These are phyloP conservation scores for Pherbina coryleti DNA, from an alignment of 2,888 invertebrate genomes.

Conservation along the genomic window DNA sequence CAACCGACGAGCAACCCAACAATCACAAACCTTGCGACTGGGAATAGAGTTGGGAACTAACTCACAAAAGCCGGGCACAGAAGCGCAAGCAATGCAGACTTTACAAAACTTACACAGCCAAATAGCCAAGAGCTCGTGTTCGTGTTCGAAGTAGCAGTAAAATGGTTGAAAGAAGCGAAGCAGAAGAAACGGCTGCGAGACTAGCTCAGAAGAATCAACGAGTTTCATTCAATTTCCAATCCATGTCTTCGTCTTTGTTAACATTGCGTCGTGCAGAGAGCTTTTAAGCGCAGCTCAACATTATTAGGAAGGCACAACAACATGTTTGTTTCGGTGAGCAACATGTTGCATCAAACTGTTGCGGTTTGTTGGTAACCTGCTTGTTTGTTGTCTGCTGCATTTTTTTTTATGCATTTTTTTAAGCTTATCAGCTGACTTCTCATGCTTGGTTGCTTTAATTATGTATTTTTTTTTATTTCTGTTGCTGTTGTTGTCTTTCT, in stretches of 20 bases:
- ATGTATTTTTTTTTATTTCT: background rate
- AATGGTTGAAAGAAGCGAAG: background rate
- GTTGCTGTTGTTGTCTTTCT: background rate
- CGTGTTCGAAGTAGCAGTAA: background rate
- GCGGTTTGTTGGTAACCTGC: background rate
- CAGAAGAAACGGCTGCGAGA: background rate
- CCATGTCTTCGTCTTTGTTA: no score
- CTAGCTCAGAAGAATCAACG: background rate
- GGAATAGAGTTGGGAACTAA: conserved; percentile 19
- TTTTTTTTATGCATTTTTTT: background rate
- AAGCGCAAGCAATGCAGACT: background rate
- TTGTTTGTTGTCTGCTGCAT: background rate
- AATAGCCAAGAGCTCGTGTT: background rate
- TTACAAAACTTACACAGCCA: background rate
- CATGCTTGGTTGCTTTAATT: conserved; percentile 1
- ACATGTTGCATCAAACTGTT: conserved; percentile 20
- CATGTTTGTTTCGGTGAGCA: background rate
- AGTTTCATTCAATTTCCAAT: background rate
- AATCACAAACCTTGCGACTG: background rate
- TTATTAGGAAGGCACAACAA: background rate
- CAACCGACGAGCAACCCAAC: background rate
- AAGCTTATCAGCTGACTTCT: conserved; percentile 28
- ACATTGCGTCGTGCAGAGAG: background rate
- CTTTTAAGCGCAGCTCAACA: background rate
- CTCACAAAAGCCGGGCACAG: background rate